phyloP scores from a whole-genome alignment of 2,797 vertebrate species.

The Echiichthys vipera region DNA sequence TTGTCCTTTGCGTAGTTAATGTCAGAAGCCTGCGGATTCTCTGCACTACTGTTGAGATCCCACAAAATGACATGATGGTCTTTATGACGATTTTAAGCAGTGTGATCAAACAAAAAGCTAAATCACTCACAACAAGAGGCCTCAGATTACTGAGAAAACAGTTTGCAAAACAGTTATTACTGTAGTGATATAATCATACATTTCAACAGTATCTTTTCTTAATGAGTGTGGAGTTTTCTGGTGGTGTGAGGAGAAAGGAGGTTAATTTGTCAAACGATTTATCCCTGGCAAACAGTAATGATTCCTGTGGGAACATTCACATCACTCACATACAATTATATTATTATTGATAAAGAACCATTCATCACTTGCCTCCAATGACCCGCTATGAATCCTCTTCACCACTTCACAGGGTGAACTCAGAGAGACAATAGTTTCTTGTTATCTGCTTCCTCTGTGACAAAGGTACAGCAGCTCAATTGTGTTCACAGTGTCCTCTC shows the following conservation, averaged over 20 bases:
- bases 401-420: conserved; percentile 38
- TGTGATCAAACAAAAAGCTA: conserved; percentile 6
- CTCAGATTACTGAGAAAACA: conserved; percentile 28
- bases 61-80: neutral
- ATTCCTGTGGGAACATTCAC: neutral
- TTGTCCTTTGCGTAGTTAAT: conserved; percentile 30
- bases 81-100: conserved; percentile 6
- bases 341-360: neutral
- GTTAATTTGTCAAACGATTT: neutral
- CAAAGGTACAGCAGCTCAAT: conserved; percentile 51
- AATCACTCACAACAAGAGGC: conserved; percentile 35
- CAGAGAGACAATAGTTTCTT: conserved; percentile 57
- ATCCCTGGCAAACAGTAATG: neutral
- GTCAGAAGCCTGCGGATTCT: conserved; percentile 27
- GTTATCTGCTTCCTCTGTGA: conserved; percentile 58
- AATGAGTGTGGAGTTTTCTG: neutral
- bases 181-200: conserved; percentile 31
- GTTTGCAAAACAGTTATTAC: conserved; percentile 57
- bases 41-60: conserved; percentile 2
- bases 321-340: neutral
- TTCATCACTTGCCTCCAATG: conserved; percentile 7
- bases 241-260: conserved; percentile 1
- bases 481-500: conserved; percentile 53
- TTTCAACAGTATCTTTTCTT: conserved; percentile 2
- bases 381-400: conserved; percentile 31